These are phyloP conservation scores for Theristicus caerulescens DNA, from an alignment of 2,113 vertebrate genomes.

Conservation along the genomic window DNA sequence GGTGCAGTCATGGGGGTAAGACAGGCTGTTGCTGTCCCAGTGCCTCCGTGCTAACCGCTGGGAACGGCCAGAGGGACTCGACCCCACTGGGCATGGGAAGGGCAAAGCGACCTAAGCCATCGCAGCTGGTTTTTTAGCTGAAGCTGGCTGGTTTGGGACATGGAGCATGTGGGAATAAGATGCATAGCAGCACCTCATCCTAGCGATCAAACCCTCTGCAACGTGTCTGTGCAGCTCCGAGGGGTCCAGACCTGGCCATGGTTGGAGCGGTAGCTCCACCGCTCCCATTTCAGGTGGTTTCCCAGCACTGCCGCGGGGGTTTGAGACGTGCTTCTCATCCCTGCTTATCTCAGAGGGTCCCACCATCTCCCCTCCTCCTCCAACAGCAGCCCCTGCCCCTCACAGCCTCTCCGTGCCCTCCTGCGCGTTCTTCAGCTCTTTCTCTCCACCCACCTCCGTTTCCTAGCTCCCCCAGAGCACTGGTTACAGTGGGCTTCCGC, in stretches of 20 bases:
- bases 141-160: not conserved
- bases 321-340: not conserved
- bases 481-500: not conserved
- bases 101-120: not conserved
- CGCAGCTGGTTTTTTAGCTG: not conserved
- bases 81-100: not conserved
- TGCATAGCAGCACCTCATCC: not conserved
- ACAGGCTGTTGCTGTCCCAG: not conserved
- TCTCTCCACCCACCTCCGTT: fast-evolving
- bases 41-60: not conserved
- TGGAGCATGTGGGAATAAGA: not conserved
- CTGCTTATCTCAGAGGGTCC: not conserved
- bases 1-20: not conserved
- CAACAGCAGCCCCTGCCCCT: not conserved
- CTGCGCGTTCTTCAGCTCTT: not conserved
- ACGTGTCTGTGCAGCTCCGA: fast-evolving
- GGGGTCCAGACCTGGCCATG: not conserved
- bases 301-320: not conserved
- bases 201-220: fast-evolving
- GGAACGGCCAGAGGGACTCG: not conserved
- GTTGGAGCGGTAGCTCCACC: fast-evolving
- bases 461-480: fast-evolving
- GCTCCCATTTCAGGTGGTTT: not conserved
- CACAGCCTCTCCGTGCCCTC: fast-evolving
- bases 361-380: not conserved